Evolutionary conservation across 2,888 invertebrate genomes (phyloP), one percentile per base, ranked within the genome.

Genomic region (Callimorpha dominula): DNA sequence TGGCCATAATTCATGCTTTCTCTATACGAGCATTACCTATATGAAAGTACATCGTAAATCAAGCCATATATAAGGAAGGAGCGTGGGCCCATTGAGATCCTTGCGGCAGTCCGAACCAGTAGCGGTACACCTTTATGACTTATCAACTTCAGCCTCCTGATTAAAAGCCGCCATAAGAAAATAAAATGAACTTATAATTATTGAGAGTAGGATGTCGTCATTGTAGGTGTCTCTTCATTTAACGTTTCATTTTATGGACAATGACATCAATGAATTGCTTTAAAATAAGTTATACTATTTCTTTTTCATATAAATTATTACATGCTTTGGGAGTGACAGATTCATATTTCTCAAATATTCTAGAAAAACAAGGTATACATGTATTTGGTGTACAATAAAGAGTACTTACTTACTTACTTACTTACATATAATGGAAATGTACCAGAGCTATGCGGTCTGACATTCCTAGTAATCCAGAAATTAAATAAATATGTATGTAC

Each of bases 41-140:
- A 50, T 69, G 64, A 82, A 73, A 73, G 76, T 9, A 65, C 50
- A 73, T 82, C 78, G 81, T 86, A 87, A 84, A 87, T 86, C 87
- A 86, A 70, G 71, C 70, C 76, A 71, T 82, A 80, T 79, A 81
- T 80, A 81, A 85, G 83, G 85, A 87, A 78, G 70, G 80, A 71
- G 91, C 88, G 91, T 91, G 89, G 91, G 91, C 88, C 65, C 79
- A 81, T 73, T 78, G 81, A 79, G 83, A 78, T 87, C 91, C 90
- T 88, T 90, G 90, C 74, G 86, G 89, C 83, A 90, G 85, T 82
- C 91, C 85, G 70, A 81, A 82, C 85, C 84, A 84, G 91, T 89
- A 90, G 91, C 90, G 87, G 87, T 78, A 76, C 72, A 75, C 81
- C 84, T 89, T 87, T 88, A 84, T 87, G 60, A 68, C 70, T n/a